Percentiles rank a stretch among this genome's conserved stretches.
These are phyloP conservation scores for Hydrochoerus hydrochaeris DNA, from an alignment of 2,113 vertebrate genomes.

Conservation along the genomic window DNA sequence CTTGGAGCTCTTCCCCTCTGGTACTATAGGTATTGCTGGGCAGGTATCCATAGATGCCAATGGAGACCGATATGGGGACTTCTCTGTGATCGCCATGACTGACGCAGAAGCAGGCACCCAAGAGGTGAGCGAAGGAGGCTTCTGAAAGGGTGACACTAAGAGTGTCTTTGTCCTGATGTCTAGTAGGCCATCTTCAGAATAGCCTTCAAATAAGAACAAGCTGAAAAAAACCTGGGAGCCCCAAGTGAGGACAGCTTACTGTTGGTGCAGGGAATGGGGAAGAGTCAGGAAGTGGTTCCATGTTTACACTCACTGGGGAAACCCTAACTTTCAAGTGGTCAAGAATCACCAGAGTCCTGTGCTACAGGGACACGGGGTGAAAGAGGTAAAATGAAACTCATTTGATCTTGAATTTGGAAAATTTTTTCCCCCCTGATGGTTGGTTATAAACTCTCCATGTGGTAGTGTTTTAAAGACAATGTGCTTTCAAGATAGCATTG, in stretches of 20 bases:
- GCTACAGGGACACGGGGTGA: too few relatives aligned
- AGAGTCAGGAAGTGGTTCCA: background rate
- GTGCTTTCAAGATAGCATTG: background rate
- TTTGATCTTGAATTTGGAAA: background rate
- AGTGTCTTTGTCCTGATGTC: background rate
- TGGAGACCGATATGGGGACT: constrained; percentile 96
- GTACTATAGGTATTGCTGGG: constrained; percentile 94
- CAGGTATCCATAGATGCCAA: constrained; percentile 96
- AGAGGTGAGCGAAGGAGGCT: constrained; percentile 89
- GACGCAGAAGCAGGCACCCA: constrained; percentile 92
- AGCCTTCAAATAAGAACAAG: background rate
- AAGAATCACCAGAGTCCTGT: background rate
- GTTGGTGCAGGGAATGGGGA: background rate
- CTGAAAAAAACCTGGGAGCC: background rate
- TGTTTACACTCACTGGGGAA: background rate
- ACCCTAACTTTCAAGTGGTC: background rate
- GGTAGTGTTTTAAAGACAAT: background rate
- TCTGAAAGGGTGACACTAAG: background rate
- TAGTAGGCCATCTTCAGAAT: background rate
- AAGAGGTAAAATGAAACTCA: background rate
- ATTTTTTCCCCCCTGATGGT: background rate
- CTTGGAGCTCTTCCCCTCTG: constrained; percentile 84
- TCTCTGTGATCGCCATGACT: constrained; percentile 97
- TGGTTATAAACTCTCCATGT: background rate
- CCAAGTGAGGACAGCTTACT: background rate